Conservation (phyloP, 2,888 invertebrate species). For the Nymphalis c-album region DNA sequence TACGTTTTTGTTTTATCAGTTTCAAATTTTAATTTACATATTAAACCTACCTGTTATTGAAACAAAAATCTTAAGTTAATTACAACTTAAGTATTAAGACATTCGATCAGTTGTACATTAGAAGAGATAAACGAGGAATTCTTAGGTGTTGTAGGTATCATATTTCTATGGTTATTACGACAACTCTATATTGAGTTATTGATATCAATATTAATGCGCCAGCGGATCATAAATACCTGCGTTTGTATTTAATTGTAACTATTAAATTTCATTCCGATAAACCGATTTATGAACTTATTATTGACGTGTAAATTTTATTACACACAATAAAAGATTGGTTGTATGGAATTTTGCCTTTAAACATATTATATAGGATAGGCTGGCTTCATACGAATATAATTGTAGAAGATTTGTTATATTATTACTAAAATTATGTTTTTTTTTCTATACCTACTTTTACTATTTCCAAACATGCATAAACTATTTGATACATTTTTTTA, state of each 20-base stretch:
- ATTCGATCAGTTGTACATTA: constrained; percentile 20
- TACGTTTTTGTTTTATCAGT: no score
- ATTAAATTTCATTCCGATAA: constrained; percentile 35
- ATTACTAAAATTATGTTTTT: no score
- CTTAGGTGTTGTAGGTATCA: constrained; percentile 55
- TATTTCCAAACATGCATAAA: no score
- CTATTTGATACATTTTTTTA: no score
- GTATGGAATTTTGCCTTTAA: no score
- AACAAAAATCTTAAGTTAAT: constrained; percentile 4
- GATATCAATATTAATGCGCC: constrained; percentile 32
- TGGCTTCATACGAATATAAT: no score
- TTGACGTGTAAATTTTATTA: constrained; percentile 17
- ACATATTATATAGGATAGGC: no score
- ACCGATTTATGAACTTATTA: constrained; percentile 29
- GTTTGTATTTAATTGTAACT: constrained; percentile 31
- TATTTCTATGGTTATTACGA: constrained; percentile 34
- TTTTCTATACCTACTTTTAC: no score
- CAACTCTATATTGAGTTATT: constrained; percentile 30
- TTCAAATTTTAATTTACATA: neutral
- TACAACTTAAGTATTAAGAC: constrained; percentile 11
- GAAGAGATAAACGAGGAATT: constrained; percentile 44
- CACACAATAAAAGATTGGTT: neutral
- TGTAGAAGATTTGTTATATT: no score
- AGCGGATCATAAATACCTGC: constrained; percentile 24
- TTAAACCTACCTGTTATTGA: neutral